Percentiles rank a stretch among this genome's conserved stretches.
phyloP scores from a whole-genome alignment of 2,113 vertebrate genomes.

The Falco punctatus region DNA sequence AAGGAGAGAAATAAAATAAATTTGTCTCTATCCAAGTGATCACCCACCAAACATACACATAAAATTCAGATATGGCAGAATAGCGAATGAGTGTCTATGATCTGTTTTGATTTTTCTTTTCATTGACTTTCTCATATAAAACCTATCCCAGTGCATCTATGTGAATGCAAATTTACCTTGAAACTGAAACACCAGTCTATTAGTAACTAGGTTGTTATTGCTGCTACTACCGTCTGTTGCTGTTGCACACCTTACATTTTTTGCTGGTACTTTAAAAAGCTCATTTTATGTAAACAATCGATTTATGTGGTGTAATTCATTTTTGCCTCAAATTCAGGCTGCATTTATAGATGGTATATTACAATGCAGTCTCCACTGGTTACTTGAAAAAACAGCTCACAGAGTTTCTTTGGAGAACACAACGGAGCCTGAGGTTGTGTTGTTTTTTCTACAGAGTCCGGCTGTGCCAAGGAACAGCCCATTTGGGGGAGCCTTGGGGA shows the following conservation, averaged over 20 bases:
- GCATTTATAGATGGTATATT: neutral
- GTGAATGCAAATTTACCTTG: constrained; percentile 17
- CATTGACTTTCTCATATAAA: neutral
- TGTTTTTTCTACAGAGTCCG: neutral
- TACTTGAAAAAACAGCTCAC: neutral
- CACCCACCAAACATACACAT: constrained; percentile 6
- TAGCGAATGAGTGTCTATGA: neutral
- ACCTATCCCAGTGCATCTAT: neutral
- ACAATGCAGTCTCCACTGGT: neutral
- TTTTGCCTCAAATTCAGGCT: neutral
- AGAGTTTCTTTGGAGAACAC: rapidly evolving
- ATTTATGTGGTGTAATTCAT: neutral
- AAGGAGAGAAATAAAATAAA: constrained; percentile 49
- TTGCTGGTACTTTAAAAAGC: neutral
- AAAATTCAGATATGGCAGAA: constrained; percentile 38
- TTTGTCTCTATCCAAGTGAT: constrained; percentile 31
- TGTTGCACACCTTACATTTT: neutral
- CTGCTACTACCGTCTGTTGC: neutral
- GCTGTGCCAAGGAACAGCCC: neutral
- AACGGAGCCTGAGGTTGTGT: neutral
- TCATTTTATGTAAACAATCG: neutral
- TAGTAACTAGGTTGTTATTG: neutral
- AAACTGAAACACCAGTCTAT: neutral
- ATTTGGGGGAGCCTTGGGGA: rapidly evolving
- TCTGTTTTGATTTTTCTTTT: neutral